Base-by-base conservation (phyloP, 2,113 vertebrate species). In the Oenanthe melanoleuca region DNA sequence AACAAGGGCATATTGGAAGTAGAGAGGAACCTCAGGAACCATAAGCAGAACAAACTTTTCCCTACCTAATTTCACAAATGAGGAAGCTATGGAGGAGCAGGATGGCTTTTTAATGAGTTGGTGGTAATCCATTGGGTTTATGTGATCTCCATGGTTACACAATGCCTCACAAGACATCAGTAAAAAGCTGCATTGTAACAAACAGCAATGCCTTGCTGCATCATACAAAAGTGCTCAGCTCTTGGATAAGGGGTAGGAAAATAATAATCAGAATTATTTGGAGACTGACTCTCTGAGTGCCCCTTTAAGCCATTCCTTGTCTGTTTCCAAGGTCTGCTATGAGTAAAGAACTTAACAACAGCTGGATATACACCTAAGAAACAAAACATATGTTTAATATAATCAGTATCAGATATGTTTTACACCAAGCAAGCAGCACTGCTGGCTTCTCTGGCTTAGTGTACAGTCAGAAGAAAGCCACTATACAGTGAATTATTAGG, bases 391-490 rank as follows among this genome's bases (percentile, higher is more conserved):
- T 28, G 19, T 52, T 73, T 84, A 19, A 13, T 33, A 37, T 23
- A 5, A 42, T 60, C 24, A 11, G 29, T 72, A 55, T 69, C 45
- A 72, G 53, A 37, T 34, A 26, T n/a, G 23, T 1, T 67, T 72
- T 50, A 61, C 15, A 40, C 57, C 70, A 75, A 38, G 53, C 37
- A 82, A 61, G 31, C 1, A 9, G 63, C 56, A 6, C 45, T 49
- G 12, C 55, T 93, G 84, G 25, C 31, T 91, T 52, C 65, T 84
- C 44, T 66, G 63, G 40, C 33, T 80, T 28, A 47, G 42, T 0
- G 0, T 34, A 21, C 13, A 45, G 81, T n/a, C 2, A 2, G 65
- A 71, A 87, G 63, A 74, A 78, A 86, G 14, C 42, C 0, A 0
- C 29, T 65, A 3, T 28, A 4, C 0, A 2, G 42, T 80, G 94